phyloP scores from a whole-genome alignment of 2,113 vertebrate genomes.

The Anarhynchus alexandrinus region DNA sequence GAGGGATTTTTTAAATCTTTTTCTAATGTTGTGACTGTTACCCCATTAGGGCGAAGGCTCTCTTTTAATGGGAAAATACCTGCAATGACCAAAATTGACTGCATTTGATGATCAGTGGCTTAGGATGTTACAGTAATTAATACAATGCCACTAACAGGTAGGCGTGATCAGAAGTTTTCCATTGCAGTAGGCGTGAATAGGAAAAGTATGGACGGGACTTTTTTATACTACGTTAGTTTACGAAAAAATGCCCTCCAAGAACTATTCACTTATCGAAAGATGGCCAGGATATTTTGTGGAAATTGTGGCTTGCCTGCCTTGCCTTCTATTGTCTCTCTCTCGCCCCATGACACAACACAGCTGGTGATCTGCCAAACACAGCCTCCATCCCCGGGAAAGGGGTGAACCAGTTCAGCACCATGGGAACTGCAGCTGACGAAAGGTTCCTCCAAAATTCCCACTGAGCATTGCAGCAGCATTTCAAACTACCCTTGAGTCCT shows the following conservation, averaged over 20 bases:
- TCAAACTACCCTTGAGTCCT: neutral
- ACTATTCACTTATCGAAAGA: neutral
- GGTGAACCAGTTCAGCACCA: neutral
- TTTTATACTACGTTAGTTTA: neutral
- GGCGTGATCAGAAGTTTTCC: neutral
- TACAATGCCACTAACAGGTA: neutral
- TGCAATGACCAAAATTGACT: neutral
- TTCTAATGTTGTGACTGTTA: neutral
- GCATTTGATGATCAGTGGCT: neutral
- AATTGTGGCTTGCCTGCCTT: neutral
- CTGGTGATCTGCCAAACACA: neutral
- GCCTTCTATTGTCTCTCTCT: neutral
- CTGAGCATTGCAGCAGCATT: neutral
- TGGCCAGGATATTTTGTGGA: neutral
- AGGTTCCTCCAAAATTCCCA: neutral
- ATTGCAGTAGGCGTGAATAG: neutral
- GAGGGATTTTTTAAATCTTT: neutral
- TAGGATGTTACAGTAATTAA: neutral
- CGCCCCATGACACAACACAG: neutral
- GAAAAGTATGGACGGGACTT: neutral
- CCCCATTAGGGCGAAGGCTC: neutral
- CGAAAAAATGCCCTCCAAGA: neutral
- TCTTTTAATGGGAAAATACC: neutral
- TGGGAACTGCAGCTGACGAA: neutral
- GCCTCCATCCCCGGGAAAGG: neutral